Percentiles rank a stretch among this genome's conserved stretches.
These are phyloP conservation scores for Idaea dimidiata DNA, from an alignment of 2,888 invertebrate species.

Conservation along the genomic window DNA sequence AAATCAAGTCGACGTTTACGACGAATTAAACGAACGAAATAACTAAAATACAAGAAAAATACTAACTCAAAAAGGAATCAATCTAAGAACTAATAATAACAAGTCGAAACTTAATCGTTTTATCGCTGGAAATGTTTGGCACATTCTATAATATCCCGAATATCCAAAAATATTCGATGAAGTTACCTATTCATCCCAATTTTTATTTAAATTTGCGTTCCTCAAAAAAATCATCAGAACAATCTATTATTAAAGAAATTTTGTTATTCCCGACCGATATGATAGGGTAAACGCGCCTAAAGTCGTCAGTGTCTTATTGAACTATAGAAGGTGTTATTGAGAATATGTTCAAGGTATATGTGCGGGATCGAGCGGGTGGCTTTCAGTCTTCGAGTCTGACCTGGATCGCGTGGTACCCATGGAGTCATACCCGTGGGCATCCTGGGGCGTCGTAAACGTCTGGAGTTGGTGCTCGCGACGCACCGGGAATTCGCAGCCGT, in stretches of 20 bases:
- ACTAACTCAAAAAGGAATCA: not conserved
- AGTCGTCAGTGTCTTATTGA: not conserved
- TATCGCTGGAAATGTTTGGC: not conserved
- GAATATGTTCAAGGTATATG: slow-evolving; percentile 65
- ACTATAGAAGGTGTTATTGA: not conserved
- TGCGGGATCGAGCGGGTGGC: slow-evolving; percentile 41
- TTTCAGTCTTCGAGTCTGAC: slow-evolving; percentile 80
- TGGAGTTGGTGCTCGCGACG: slow-evolving; percentile 83
- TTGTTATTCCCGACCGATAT: not conserved
- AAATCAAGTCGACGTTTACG: not conserved
- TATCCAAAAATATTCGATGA: not conserved
- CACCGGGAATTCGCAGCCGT: slow-evolving; percentile 93
- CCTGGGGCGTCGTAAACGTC: slow-evolving; percentile 67
- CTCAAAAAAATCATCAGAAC: not conserved
- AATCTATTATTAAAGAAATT: not conserved
- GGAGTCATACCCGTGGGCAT: slow-evolving; percentile 87
- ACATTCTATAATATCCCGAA: not conserved
- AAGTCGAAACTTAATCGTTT: not conserved
- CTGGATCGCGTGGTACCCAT: slow-evolving; percentile 93
- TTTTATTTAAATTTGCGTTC: not conserved
- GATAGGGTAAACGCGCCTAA: not conserved
- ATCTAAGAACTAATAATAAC: not conserved
- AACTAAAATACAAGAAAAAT: slow-evolving; percentile 2
- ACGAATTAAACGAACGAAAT: not conserved
- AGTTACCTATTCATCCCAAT: not conserved